A percentile compares a stretch with the other conserved stretches of the same genome.
These are phyloP conservation scores for Turritopsis dohrnii DNA, from an alignment of 30 jellyfish, hydroid and myxozoan genomes.

Conservation along the genomic window DNA sequence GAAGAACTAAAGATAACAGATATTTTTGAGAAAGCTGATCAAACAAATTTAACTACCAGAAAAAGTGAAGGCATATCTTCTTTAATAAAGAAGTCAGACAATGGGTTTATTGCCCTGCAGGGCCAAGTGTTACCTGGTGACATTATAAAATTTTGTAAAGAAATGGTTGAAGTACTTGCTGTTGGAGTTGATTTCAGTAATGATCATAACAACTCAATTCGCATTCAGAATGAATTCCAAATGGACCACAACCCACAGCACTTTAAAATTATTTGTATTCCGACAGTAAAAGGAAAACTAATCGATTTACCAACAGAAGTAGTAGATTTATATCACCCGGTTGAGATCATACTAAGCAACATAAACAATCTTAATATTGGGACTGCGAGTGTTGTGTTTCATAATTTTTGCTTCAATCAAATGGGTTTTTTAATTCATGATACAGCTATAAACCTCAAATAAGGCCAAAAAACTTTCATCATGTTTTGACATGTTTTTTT, in stretches of 20 bases:
- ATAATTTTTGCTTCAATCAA: background rate
- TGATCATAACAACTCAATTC: background rate
- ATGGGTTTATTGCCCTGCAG: background rate
- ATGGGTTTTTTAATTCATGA: constrained; percentile 5
- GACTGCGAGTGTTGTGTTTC: background rate
- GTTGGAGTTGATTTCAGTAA: background rate
- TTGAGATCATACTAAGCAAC: background rate
- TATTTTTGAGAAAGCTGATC: background rate
- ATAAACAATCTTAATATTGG: background rate
- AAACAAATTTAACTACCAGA: background rate
- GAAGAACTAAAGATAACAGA: background rate
- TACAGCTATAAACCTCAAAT: background rate
- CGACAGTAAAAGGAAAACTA: background rate
- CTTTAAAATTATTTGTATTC: background rate
- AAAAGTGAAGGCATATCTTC: background rate
- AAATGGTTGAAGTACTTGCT: background rate
- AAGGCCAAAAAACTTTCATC: no score
- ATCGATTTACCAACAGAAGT: background rate
- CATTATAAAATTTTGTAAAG: background rate
- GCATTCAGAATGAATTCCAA: background rate
- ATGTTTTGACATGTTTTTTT: no score
- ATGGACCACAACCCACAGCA: constrained; percentile 4
- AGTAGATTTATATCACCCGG: background rate
- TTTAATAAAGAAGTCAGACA: background rate
- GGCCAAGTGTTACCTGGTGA: background rate